Evolutionary conservation across 37 sponge, comb jelly and placozoan genomes (phyloP).

Genomic region (Chondrosia reniformis): DNA sequence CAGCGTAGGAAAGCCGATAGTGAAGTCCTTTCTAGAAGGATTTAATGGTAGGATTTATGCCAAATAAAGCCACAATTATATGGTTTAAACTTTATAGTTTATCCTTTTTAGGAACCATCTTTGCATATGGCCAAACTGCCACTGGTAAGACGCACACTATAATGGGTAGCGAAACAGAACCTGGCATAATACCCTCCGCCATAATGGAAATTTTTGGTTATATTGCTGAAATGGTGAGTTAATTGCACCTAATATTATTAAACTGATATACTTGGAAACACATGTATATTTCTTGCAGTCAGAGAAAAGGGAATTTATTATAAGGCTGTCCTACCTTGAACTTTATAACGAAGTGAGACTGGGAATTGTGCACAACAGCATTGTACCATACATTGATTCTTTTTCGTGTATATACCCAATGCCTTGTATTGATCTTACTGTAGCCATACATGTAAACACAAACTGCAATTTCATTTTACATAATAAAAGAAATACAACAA

Average conservation of each 20-base stretch:
- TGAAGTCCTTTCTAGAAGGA: conserved; percentile 73
- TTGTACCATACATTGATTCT: too few relatives aligned
- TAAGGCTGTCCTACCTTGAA: conserved; percentile 82
- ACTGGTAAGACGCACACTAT: conserved; percentile 82
- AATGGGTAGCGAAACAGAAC: conserved; percentile 51
- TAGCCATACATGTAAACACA: too few relatives aligned
- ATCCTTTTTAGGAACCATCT: conserved; percentile 42
- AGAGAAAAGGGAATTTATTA: conserved; percentile 61
- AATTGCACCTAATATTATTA: too few relatives aligned
- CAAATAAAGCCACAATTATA: neutral
- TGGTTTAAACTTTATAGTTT: neutral
- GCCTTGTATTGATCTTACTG: too few relatives aligned
- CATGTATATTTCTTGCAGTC: conserved; percentile 16
- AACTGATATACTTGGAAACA: neutral
- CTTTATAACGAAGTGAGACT: conserved; percentile 85
- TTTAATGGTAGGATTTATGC: conserved; percentile 68
- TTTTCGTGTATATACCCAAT: too few relatives aligned
- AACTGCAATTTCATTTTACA: too few relatives aligned
- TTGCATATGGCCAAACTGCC: conserved; percentile 78
- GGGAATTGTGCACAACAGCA: neutral
- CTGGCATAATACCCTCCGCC: conserved; percentile 63
- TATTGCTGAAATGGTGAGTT: conserved; percentile 35
- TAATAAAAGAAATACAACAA: too few relatives aligned
- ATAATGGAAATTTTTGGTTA: conserved; percentile 40
- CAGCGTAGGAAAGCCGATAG: conserved; percentile 59